phyloP scores from a whole-genome alignment of 1,140 invertebrate species.

The Dendroctonus ponderosae region DNA sequence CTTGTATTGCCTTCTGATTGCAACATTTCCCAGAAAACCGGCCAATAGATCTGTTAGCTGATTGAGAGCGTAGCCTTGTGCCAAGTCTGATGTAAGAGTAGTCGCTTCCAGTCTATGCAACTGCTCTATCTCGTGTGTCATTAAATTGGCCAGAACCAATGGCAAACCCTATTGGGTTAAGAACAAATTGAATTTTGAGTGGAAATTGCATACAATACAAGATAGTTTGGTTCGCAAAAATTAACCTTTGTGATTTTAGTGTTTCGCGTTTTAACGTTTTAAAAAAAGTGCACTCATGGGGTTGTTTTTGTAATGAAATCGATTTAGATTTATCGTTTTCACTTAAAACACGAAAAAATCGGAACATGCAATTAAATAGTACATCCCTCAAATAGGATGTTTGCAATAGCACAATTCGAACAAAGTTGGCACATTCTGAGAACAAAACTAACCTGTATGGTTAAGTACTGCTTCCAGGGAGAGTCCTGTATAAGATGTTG shows the following conservation, averaged over 20 bases:
- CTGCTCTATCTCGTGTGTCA: conserved; percentile 85
- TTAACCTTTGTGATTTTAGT: too few species aligned
- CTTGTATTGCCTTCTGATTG: conserved; percentile 87
- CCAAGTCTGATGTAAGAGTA: conserved; percentile 89
- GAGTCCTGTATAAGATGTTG: conserved; percentile 78
- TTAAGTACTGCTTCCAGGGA: conserved; percentile 92
- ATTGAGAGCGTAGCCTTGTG: conserved; percentile 87
- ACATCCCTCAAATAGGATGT: too few species aligned
- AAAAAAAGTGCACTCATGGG: too few species aligned
- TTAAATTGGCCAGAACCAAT: conserved; percentile 76
- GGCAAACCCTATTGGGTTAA: conserved; percentile 64
- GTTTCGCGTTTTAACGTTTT: too few species aligned
- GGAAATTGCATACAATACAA: too few species aligned
- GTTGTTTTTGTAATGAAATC: too few species aligned
- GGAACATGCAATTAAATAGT: too few species aligned
- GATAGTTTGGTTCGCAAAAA: too few species aligned
- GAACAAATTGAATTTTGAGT: too few species aligned
- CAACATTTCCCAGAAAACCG: conserved; percentile 77
- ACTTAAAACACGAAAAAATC: too few species aligned
- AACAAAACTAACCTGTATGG: conserved; percentile 57
- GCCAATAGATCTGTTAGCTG: conserved; percentile 85
- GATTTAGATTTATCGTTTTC: too few species aligned
- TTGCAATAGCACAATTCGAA: too few species aligned
- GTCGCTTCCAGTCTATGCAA: conserved; percentile 84
- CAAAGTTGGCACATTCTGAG: not conserved